Percentiles rank a stretch among this genome's conserved stretches.
These are phyloP conservation scores for Macrosoma leucophasiata DNA, from an alignment of 2,888 invertebrate species.

Conservation along the genomic window DNA sequence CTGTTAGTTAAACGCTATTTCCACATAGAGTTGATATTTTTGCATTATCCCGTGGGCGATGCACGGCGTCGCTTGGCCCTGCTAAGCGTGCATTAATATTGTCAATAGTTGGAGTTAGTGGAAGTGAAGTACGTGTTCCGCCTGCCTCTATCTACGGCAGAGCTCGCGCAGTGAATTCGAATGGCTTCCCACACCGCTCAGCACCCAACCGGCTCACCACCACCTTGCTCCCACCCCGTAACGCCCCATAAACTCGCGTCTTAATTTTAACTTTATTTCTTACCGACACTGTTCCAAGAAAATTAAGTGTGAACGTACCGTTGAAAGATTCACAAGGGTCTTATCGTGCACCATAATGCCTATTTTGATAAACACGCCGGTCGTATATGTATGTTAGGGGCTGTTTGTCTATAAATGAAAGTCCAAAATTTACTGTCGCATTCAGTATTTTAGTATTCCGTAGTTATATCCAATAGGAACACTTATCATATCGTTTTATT, in stretches of 20 bases:
- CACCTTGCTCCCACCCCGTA: constrained; percentile 60
- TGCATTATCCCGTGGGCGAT: constrained; percentile 50
- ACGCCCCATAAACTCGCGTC: constrained; percentile 75
- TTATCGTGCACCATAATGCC: constrained; percentile 35
- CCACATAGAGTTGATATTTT: constrained; percentile 32
- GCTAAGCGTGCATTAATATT: constrained; percentile 75
- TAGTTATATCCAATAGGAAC: not conserved
- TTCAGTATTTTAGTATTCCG: not conserved
- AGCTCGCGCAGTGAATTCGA: constrained; percentile 73
- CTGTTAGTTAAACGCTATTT: constrained; percentile 9
- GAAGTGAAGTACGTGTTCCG: constrained; percentile 75
- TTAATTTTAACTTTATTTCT: constrained; percentile 76
- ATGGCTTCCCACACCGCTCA: constrained; percentile 57
- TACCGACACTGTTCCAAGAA: constrained; percentile 68
- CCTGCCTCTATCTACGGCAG: constrained; percentile 73
- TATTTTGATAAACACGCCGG: too few relatives aligned
- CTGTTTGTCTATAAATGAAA: not conserved
- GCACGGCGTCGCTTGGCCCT: constrained; percentile 62
- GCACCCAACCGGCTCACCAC: constrained; percentile 31
- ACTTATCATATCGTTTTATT: not conserved
- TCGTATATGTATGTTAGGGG: too few relatives aligned
- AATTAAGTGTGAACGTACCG: constrained; percentile 72
- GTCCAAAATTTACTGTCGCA: not conserved
- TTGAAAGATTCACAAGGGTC: constrained; percentile 51
- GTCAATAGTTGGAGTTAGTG: constrained; percentile 76